Conservation (phyloP, 2,113 vertebrate genomes). For the Cavia aperea region DNA sequence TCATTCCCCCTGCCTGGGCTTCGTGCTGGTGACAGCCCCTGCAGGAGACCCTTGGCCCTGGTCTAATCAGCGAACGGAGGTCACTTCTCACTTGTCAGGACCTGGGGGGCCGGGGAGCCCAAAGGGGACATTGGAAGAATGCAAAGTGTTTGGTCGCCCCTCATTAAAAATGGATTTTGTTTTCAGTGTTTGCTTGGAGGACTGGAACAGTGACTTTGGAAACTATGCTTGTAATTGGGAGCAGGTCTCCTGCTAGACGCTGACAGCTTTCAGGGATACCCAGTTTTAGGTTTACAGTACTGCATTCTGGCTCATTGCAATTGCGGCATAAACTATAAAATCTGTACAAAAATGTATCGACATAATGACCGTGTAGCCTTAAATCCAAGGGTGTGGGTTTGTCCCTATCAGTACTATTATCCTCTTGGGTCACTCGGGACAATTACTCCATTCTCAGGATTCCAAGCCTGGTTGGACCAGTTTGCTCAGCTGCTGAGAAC, state of each 20-base stretch:
- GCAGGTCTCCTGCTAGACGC: slow-evolving; percentile 54
- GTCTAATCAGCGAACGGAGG: background rate
- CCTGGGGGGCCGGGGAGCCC: background rate
- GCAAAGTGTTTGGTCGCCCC: slow-evolving; percentile 35
- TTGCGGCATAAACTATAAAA: slow-evolving; percentile 56
- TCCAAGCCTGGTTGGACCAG: slow-evolving; percentile 24
- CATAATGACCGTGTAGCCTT: slow-evolving; percentile 38
- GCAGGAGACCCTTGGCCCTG: background rate
- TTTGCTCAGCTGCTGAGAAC: slow-evolving; percentile 10
- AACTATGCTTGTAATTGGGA: slow-evolving; percentile 49
- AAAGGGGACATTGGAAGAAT: background rate
- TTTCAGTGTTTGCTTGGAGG: slow-evolving; percentile 47
- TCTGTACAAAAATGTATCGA: slow-evolving; percentile 53
- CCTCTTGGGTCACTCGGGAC: slow-evolving; percentile 13
- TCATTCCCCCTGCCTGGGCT: rapidly evolving
- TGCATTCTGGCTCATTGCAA: slow-evolving; percentile 62
- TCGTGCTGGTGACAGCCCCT: rapidly evolving
- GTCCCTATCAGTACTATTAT: background rate
- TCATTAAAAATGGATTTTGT: slow-evolving; percentile 61
- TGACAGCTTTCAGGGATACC: slow-evolving; percentile 58
- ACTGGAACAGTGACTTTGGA: slow-evolving; percentile 36
- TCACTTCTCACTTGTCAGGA: background rate
- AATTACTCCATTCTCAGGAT: background rate
- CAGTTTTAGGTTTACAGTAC: slow-evolving; percentile 64
- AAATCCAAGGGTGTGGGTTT: background rate